A percentile compares a stretch with the other conserved stretches of the same genome.
Conservation (phyloP, 2,888 invertebrate species). For the Chrysopilus asiliformis region DNA sequence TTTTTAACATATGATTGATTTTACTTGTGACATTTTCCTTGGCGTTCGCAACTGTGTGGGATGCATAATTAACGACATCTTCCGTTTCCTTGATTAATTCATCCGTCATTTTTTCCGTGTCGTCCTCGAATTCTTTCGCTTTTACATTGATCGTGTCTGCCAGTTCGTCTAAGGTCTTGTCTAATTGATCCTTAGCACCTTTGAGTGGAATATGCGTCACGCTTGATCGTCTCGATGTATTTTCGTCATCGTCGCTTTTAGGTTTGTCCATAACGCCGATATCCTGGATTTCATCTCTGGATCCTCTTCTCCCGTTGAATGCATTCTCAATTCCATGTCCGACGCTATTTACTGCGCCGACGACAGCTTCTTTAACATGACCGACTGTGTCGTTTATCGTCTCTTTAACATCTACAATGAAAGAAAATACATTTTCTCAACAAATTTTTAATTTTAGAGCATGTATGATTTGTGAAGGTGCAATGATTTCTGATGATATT, state of each 20-base stretch:
- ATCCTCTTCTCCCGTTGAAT: constrained; percentile 7
- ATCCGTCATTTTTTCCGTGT: constrained; percentile 15
- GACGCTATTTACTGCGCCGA: constrained; percentile 16
- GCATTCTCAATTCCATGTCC: constrained; percentile 14
- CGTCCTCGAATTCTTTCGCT: constrained; percentile 12
- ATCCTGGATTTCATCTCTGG: constrained; percentile 5
- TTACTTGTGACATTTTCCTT: not conserved
- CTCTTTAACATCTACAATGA: constrained; percentile 17
- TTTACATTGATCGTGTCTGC: constrained; percentile 13
- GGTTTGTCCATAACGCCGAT: constrained; percentile 5
- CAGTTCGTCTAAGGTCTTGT: constrained; percentile 8
- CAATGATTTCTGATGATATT: too few relatives aligned
- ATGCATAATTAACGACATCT: constrained; percentile 7
- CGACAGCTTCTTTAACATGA: constrained; percentile 17
- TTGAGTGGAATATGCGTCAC: constrained; percentile 14
- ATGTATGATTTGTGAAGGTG: too few relatives aligned
- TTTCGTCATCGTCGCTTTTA: not conserved
- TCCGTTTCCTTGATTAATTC: constrained; percentile 15
- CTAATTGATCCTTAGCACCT: constrained; percentile 8
- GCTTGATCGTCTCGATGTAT: not conserved
- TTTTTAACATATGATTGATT: constrained; percentile 1
- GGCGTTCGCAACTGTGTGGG: not conserved
- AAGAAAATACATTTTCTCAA: too few relatives aligned
- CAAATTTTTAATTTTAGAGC: too few relatives aligned
- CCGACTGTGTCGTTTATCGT: constrained; percentile 12